phyloP scores from a whole-genome alignment of 2,797 vertebrate genomes.

The Chaetophractus vellerosus region DNA sequence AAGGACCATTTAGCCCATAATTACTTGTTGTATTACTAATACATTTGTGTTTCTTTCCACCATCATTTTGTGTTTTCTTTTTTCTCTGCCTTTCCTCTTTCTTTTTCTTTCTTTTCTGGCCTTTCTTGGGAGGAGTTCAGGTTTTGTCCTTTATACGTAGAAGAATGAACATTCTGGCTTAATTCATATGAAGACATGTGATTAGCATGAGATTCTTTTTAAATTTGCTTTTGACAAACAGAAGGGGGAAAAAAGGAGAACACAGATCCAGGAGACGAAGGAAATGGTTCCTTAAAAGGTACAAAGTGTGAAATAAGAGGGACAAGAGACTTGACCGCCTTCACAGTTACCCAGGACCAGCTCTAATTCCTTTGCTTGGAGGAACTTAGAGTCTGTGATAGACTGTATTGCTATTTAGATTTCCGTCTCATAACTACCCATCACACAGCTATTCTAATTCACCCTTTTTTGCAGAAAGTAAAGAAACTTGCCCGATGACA shows the following conservation, averaged over 20 bases:
- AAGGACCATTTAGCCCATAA: not conserved
- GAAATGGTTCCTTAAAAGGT: slow-evolving; percentile 16
- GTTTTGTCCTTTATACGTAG: not conserved
- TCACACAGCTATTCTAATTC: not conserved
- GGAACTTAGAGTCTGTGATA: not conserved
- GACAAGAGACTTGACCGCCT: not conserved
- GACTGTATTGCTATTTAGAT: not conserved
- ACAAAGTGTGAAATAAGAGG: not conserved
- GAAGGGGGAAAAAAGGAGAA: not conserved
- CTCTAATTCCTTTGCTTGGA: not conserved
- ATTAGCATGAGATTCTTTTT: not conserved
- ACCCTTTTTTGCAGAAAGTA: not conserved
- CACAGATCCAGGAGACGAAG: not conserved
- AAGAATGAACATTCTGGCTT: not conserved
- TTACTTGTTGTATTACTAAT: not conserved
- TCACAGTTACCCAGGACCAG: not conserved
- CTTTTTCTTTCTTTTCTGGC: slow-evolving; percentile 19
- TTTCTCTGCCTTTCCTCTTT: not conserved
- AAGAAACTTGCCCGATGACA: not conserved
- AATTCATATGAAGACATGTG: not conserved
- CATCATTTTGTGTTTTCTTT: not conserved
- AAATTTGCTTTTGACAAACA: slow-evolving; percentile 17
- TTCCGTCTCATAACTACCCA: not conserved
- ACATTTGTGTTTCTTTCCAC: not conserved
- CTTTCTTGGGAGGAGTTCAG: not conserved